phyloP scores from a whole-genome alignment of 2,113 vertebrate genomes.

The Pangasianodon hypophthalmus region DNA sequence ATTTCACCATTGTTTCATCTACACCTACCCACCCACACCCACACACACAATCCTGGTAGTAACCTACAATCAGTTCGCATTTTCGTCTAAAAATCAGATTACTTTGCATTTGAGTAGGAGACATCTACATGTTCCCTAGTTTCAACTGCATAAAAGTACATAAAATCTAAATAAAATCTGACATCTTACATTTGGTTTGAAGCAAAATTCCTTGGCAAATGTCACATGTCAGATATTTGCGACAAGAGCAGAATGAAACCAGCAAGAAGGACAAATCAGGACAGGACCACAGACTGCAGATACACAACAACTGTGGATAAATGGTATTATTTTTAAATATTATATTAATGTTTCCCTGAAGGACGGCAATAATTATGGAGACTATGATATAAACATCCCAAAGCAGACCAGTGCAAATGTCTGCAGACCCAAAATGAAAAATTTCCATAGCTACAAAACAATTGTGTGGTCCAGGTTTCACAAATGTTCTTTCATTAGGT shows the following conservation, averaged over 20 bases:
- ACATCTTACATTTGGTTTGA: background rate
- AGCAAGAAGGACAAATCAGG: background rate
- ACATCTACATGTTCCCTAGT: background rate
- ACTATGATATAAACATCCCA: background rate
- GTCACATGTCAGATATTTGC: background rate
- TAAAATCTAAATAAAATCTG: background rate
- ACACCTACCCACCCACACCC: background rate
- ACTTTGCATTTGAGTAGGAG: background rate
- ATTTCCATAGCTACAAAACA: background rate
- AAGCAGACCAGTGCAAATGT: background rate
- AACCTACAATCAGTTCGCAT: background rate
- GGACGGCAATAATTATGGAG: background rate
- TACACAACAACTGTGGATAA: background rate
- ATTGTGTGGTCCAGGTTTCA: background rate
- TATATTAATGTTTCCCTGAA: background rate
- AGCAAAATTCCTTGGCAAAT: background rate
- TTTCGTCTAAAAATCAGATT: background rate
- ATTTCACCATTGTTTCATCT: background rate
- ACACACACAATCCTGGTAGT: background rate
- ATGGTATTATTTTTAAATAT: background rate
- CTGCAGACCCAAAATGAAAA: background rate
- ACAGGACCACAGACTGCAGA: background rate
- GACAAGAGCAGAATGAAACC: background rate
- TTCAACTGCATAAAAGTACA: background rate
- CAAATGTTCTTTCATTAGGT: background rate